Evolutionary conservation across 1,140 invertebrate genomes (phyloP).

Genomic region (Hycleus cichorii): DNA sequence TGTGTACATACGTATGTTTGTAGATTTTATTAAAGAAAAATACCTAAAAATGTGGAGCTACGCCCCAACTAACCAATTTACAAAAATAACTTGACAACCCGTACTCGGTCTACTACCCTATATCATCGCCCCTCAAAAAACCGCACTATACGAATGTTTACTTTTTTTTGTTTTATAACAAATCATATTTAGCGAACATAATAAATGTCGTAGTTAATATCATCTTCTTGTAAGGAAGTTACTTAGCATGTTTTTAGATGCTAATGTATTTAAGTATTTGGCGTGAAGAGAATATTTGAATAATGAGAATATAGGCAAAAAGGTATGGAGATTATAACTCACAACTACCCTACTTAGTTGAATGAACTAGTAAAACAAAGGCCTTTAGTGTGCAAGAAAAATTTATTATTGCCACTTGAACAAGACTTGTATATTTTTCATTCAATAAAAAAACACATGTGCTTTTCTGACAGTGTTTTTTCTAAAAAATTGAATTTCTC

Average conservation of each 20-base stretch:
- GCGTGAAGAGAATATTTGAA: conserved; percentile 15
- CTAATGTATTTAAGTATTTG: conserved; percentile 16
- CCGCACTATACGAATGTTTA: background rate
- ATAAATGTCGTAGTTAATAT: conserved; percentile 15
- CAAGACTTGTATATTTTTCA: too few species aligned
- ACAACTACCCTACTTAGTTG: conserved; percentile 9
- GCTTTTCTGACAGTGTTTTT: too few species aligned
- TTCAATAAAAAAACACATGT: too few species aligned
- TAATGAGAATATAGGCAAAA: conserved; percentile 10
- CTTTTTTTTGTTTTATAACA: conserved; percentile 5
- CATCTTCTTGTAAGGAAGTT: conserved; percentile 11
- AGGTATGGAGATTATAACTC: conserved; percentile 13
- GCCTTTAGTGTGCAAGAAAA: conserved; percentile 8
- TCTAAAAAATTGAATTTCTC: too few species aligned
- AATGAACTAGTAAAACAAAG: conserved; percentile 11
- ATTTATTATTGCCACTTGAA: background rate
- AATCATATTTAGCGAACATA: conserved; percentile 10
- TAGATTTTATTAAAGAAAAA: conserved; percentile 21
- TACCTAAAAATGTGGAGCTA: background rate
- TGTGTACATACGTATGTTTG: background rate
- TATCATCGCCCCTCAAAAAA: too few species aligned
- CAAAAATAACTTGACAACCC: too few species aligned
- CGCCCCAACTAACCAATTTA: too few species aligned
- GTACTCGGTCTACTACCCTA: too few species aligned
- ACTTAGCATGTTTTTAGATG: conserved; percentile 15